A percentile compares a stretch with the other conserved stretches of the same genome.
Conservation (phyloP, 2,113 vertebrate species). For the Sisor rabdophorus region DNA sequence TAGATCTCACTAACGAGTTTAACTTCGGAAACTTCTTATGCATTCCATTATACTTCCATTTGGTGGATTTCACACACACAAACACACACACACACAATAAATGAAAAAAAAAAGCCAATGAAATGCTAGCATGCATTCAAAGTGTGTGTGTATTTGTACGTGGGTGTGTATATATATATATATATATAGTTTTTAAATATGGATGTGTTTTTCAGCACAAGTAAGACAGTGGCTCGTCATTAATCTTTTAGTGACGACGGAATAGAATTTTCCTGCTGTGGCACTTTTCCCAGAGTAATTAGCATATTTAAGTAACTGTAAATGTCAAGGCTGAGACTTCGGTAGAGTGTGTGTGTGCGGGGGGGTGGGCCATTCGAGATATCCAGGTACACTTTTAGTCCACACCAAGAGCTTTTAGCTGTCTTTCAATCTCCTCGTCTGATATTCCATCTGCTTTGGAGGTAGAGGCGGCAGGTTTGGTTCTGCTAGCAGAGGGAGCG, state of each 20-base stretch:
- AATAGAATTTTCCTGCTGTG: slow-evolving; percentile 35
- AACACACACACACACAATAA: too few relatives aligned
- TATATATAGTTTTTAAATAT: too few relatives aligned
- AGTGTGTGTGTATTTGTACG: not conserved
- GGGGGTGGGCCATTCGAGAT: slow-evolving; percentile 16
- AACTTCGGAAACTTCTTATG: not conserved
- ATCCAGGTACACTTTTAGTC: slow-evolving; percentile 65
- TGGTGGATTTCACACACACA: not conserved
- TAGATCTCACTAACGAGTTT: slow-evolving; percentile 15
- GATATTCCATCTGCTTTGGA: slow-evolving; percentile 77
- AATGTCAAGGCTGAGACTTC: slow-evolving; percentile 30
- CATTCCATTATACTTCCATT: not conserved
- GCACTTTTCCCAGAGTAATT: slow-evolving; percentile 17
- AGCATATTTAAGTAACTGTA: slow-evolving; percentile 21
- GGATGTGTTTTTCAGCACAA: too few relatives aligned
- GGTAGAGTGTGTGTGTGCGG: slow-evolving; percentile 14
- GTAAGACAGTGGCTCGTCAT: not conserved
- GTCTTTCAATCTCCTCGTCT: slow-evolving; percentile 85
- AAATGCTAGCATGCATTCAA: slow-evolving; percentile 5
- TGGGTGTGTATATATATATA: too few relatives aligned
- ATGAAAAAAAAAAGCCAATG: not conserved
- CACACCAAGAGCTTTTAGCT: slow-evolving; percentile 82
- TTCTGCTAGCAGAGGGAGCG: slow-evolving; percentile 76
- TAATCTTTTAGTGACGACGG: not conserved
- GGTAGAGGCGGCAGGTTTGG: slow-evolving; percentile 74